phyloP scores from a whole-genome alignment of 35 echinoderm and acorn worm species.

The Diadema setosum region DNA sequence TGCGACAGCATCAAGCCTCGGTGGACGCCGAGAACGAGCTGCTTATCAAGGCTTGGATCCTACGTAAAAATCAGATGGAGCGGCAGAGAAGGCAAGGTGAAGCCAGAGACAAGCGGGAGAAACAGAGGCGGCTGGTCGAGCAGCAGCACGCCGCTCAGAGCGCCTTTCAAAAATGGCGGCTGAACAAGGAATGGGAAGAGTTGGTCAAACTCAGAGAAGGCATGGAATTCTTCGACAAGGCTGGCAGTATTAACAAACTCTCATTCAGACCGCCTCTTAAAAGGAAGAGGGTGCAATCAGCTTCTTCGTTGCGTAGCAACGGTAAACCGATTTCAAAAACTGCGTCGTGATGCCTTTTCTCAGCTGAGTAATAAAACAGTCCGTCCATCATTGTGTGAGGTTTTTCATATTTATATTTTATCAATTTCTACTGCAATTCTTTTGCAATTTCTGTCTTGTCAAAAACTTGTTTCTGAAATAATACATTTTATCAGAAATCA shows the following conservation, averaged over 20 bases:
- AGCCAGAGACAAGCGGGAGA: background rate
- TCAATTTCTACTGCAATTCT: too few species aligned
- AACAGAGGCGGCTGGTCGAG: background rate
- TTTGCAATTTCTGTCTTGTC: too few species aligned
- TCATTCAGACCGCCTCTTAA: background rate
- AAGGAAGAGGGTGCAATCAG: background rate
- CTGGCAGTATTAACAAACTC: background rate
- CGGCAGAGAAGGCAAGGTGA: background rate
- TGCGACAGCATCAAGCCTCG: background rate
- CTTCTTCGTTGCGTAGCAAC: background rate
- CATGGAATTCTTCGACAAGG: background rate
- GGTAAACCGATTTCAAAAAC: background rate
- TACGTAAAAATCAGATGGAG: background rate
- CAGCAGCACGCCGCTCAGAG: conserved; percentile 8
- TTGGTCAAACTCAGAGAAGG: background rate
- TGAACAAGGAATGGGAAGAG: conserved; percentile 67
- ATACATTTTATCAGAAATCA: too few species aligned
- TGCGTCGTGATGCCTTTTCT: background rate
- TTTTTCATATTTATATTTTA: too few species aligned
- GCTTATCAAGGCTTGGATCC: conserved; percentile 18
- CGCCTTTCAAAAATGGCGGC: conserved; percentile 47
- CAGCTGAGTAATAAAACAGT: too few species aligned
- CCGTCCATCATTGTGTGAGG: too few species aligned
- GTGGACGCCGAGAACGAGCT: conserved; percentile 5
- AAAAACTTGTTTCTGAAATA: too few species aligned